A percentile compares a stretch with the other conserved stretches of the same genome.
Evolutionary conservation across 2,113 vertebrate species (phyloP).

Genomic region (Bubo scandiacus): DNA sequence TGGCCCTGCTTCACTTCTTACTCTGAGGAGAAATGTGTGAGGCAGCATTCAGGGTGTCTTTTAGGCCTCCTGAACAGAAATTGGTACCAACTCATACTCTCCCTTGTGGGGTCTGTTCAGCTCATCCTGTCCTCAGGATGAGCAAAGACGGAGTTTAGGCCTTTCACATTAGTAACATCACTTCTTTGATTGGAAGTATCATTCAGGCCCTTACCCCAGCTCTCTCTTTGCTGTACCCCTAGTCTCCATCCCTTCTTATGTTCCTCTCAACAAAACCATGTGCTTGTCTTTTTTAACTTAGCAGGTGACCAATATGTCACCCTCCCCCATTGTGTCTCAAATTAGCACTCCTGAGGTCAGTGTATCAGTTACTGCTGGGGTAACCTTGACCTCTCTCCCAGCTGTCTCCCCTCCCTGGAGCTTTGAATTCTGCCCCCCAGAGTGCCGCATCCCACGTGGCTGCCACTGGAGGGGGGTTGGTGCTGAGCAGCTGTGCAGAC

Average conservation of each 20-base stretch:
- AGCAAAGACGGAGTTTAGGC: background rate
- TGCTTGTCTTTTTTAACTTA: conserved; percentile 33
- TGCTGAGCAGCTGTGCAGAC: background rate
- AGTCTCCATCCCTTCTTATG: background rate
- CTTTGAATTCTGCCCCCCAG: conserved; percentile 5
- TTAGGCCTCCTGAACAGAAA: background rate
- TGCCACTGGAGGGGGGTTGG: background rate
- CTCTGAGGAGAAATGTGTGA: background rate
- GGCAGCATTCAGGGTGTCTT: background rate
- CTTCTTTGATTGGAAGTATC: background rate
- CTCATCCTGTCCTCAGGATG: background rate
- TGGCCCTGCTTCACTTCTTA: background rate
- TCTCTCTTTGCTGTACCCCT: background rate
- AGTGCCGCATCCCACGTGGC: fast-evolving
- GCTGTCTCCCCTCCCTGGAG: conserved; percentile 9
- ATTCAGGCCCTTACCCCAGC: background rate
- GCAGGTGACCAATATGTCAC: conserved; percentile 26
- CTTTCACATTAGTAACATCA: background rate
- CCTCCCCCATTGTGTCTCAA: conserved; percentile 37
- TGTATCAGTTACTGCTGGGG: conserved; percentile 45
- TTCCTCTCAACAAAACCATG: background rate
- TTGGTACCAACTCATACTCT: background rate
- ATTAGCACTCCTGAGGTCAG: conserved; percentile 53
- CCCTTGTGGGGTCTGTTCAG: background rate
- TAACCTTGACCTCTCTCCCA: conserved; percentile 58